phyloP scores from a whole-genome alignment of 2,113 vertebrate genomes.

The Chaetodon trifascialis region DNA sequence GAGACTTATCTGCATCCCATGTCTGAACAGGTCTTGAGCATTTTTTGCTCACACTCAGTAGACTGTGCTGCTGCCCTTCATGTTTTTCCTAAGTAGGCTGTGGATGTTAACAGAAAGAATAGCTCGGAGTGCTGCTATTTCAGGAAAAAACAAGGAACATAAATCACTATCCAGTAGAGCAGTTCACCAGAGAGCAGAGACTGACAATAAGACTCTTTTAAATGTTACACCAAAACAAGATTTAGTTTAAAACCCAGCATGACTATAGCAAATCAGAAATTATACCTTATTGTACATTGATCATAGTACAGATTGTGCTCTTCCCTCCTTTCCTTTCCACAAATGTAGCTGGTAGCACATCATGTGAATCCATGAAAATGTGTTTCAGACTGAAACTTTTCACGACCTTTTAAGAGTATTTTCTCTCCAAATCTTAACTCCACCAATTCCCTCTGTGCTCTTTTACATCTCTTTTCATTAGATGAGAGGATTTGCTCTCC shows the following conservation, averaged over 20 bases:
- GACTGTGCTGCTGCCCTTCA: conserved; percentile 1
- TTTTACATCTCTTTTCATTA: conserved; percentile 68
- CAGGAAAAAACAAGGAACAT: not conserved
- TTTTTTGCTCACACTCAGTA: not conserved
- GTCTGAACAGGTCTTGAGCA: not conserved
- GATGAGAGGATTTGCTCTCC: conserved; percentile 98
- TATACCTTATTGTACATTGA: not conserved
- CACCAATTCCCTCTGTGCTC: not conserved
- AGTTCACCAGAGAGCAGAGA: not conserved
- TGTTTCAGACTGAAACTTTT: not conserved
- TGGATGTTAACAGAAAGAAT: not conserved
- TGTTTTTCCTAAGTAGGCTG: conserved; percentile 13
- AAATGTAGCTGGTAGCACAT: not conserved
- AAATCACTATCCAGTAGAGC: not conserved
- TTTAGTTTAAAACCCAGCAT: not conserved
- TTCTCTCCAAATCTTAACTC: not conserved
- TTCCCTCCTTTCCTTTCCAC: not conserved
- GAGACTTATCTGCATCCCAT: not conserved
- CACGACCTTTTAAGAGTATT: not conserved
- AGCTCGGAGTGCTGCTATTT: conserved; percentile 22
- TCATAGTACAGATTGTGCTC: not conserved
- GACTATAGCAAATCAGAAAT: not conserved
- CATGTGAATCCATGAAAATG: not conserved
- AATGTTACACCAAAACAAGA: not conserved
- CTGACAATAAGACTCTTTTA: not conserved